Conservation (phyloP, 2,113 vertebrate genomes). For the Piaya cayana region DNA sequence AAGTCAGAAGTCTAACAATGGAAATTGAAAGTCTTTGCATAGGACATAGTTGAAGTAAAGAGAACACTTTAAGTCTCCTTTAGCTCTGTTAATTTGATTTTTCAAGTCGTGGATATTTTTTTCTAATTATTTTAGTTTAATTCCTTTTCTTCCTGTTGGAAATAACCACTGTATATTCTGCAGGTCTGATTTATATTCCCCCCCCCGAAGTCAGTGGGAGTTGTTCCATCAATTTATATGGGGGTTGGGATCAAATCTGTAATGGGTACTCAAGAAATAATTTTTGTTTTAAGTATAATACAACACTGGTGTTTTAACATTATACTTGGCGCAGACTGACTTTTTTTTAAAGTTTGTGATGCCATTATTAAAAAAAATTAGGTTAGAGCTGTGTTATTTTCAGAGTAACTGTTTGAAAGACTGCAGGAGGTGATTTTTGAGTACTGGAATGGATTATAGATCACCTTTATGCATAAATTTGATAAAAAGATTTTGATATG, state of each 20-base stretch:
- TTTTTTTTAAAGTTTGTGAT: background rate
- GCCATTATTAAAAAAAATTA: background rate
- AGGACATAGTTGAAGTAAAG: background rate
- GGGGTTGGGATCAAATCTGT: background rate
- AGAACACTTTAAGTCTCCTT: background rate
- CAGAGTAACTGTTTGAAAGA: constrained; percentile 1
- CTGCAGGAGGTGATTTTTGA: constrained; percentile 21
- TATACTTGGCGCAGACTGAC: background rate
- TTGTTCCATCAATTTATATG: background rate
- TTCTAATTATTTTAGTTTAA: background rate
- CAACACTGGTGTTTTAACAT: background rate
- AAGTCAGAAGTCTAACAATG: background rate
- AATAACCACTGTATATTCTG: background rate
- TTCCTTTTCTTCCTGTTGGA: background rate
- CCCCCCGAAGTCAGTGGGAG: background rate
- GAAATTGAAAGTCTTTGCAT: background rate
- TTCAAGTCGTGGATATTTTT: background rate
- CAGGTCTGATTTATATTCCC: background rate
- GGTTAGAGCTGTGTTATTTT: background rate
- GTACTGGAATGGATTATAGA: background rate
- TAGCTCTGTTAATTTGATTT: background rate
- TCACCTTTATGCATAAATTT: constrained; percentile 25
- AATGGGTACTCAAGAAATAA: background rate
- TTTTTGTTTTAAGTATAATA: background rate
- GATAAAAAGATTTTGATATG: constrained; percentile 44